Conservation (phyloP, 2,888 invertebrate genomes). For the Prenolepis imparis region DNA sequence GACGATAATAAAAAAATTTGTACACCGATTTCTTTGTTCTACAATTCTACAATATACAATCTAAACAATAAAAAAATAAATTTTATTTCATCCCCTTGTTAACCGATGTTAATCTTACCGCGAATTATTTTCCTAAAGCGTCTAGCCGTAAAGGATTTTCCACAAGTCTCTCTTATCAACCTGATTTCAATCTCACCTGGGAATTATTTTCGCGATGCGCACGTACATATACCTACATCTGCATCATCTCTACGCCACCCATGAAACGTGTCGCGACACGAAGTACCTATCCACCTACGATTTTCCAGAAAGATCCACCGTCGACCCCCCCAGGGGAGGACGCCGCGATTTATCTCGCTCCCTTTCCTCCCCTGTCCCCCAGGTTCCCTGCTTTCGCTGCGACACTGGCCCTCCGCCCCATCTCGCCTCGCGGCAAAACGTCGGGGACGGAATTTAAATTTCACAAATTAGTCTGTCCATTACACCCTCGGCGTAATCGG, state of each 20-base stretch:
- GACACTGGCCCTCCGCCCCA: constrained; percentile 51
- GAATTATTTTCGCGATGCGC: constrained; percentile 40
- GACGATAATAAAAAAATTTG: background rate
- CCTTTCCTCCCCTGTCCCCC: constrained; percentile 45
- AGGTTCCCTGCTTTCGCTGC: constrained; percentile 19
- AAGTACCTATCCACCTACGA: constrained; percentile 70
- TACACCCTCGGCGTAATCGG: constrained; percentile 84
- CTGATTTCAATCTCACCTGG: constrained; percentile 23
- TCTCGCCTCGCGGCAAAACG: constrained; percentile 73
- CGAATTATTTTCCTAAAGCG: constrained; percentile 13
- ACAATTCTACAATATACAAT: background rate
- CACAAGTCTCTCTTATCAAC: constrained; percentile 13
- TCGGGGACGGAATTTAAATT: constrained; percentile 85
- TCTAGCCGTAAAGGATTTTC: background rate
- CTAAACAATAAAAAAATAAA: background rate
- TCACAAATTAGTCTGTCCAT: constrained; percentile 86
- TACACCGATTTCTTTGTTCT: background rate
- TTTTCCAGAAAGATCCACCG: constrained; percentile 73
- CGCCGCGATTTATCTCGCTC: constrained; percentile 76
- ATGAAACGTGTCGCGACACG: constrained; percentile 45
- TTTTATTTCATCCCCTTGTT: background rate
- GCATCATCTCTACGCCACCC: constrained; percentile 19
- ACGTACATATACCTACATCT: background rate
- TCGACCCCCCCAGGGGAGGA: constrained; percentile 18
- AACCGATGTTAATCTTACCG: background rate